Evolutionary conservation across 2,113 vertebrate species (phyloP).

Genomic region (Psettodes erumei): DNA sequence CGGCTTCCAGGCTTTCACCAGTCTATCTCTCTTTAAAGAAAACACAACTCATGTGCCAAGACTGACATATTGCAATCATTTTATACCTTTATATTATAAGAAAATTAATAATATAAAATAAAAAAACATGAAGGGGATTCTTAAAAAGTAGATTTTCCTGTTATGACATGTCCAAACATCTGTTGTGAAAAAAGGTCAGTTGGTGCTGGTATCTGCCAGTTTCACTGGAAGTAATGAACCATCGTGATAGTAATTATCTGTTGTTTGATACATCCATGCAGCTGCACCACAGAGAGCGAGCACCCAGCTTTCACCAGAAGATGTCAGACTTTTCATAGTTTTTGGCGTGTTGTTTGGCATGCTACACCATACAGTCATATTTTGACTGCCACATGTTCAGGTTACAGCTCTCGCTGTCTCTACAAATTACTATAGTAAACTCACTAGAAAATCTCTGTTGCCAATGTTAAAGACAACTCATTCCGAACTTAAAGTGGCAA

Average conservation of each 20-base stretch:
- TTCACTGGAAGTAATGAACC: background rate
- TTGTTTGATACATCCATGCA: background rate
- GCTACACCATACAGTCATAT: background rate
- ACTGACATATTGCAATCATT: too few species aligned
- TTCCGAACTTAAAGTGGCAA: too few species aligned
- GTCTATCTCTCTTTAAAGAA: background rate
- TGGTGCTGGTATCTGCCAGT: too few species aligned
- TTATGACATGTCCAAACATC: too few species aligned
- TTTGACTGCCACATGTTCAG: background rate
- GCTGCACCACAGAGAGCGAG: background rate
- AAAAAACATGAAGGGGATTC: too few species aligned
- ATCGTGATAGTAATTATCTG: too few species aligned
- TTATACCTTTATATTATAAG: too few species aligned
- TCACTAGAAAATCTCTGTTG: background rate
- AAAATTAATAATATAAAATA: too few species aligned
- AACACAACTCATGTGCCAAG: background rate
- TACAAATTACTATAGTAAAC: too few species aligned
- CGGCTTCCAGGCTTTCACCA: background rate
- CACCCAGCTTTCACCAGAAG: constrained; percentile 28
- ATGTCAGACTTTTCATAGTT: constrained; percentile 43
- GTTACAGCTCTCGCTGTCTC: background rate
- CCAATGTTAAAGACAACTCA: too few species aligned
- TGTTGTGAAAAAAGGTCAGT: too few species aligned
- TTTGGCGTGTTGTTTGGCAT: background rate
- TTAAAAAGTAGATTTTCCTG: too few species aligned